Evolutionary conservation across 2,113 vertebrate genomes (phyloP).

Genomic region (Antennarius striatus): DNA sequence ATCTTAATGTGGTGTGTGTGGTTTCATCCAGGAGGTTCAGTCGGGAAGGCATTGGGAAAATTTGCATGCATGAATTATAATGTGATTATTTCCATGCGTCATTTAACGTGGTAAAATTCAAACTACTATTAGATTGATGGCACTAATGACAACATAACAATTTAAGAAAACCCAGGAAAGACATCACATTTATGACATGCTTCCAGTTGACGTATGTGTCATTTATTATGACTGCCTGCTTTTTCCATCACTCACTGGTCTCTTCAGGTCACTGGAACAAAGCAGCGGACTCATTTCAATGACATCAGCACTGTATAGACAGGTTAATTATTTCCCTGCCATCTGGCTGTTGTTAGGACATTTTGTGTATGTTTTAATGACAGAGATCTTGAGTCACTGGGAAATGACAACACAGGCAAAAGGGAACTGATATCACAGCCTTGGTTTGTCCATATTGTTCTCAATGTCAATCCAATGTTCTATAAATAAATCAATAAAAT

Average conservation of each 20-base stretch:
- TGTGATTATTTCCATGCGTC: constrained; percentile 30
- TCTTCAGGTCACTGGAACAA: not conserved
- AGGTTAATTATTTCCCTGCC: not conserved
- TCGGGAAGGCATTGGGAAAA: constrained; percentile 36
- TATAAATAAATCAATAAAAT: no score
- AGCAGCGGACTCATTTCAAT: not conserved
- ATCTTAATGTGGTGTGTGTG: constrained; percentile 15
- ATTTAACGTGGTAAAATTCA: constrained; percentile 44
- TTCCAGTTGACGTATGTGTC: not conserved
- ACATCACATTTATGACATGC: constrained; percentile 25
- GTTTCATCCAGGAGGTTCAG: not conserved
- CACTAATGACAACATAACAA: constrained; percentile 27
- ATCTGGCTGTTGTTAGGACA: not conserved
- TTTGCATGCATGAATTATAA: constrained; percentile 43
- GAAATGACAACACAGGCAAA: not conserved
- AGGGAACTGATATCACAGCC: no score
- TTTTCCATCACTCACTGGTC: not conserved
- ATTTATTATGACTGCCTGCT: constrained; percentile 8
- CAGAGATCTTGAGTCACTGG: not conserved
- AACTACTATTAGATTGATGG: constrained; percentile 12
- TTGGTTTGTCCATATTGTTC: not conserved
- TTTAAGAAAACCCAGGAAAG: not conserved
- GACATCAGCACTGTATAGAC: not conserved
- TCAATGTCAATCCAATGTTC: not conserved
- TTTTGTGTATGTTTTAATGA: not conserved